Evolutionary conservation across 2,797 vertebrate species (phyloP).

Genomic region (Delichon dasypus): DNA sequence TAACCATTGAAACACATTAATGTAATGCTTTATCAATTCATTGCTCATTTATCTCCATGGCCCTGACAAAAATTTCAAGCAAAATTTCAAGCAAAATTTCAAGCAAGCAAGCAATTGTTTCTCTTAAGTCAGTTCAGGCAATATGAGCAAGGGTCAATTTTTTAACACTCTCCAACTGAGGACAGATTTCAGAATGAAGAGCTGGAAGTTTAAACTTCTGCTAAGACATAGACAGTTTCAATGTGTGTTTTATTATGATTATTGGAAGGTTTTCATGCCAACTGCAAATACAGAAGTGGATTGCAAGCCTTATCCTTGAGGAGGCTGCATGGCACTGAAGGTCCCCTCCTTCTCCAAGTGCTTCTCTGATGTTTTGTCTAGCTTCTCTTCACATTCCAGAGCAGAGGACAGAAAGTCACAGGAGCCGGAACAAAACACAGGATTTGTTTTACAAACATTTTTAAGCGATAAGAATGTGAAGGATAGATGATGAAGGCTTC

Average conservation of each 20-base stretch:
- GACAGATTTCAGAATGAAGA: background rate
- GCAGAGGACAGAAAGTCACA: background rate
- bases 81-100: too few relatives aligned
- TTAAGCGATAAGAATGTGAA: slow-evolving; percentile 2
- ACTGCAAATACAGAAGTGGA: background rate
- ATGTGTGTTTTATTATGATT: background rate
- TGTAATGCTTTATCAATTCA: slow-evolving; percentile 38
- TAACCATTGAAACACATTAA: slow-evolving; percentile 45
- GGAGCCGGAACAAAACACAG: background rate
- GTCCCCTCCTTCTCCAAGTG: background rate
- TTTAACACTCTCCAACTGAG: background rate
- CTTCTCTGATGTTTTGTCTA: slow-evolving; percentile 49
- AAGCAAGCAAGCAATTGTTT: slow-evolving; percentile 8
- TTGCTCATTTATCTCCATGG: background rate
- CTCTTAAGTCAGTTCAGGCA: background rate
- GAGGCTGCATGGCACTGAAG: background rate
- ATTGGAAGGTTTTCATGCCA: background rate
- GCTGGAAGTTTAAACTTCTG: background rate
- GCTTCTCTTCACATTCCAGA: background rate
- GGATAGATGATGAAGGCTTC: background rate
- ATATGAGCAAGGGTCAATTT: background rate
- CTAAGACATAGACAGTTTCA: background rate
- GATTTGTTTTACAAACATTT: slow-evolving; percentile 23
- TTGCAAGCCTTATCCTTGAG: background rate
- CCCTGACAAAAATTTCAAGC: background rate